Base-by-base conservation (phyloP, 2,888 invertebrate genomes). In the Coelopa pilipes region DNA sequence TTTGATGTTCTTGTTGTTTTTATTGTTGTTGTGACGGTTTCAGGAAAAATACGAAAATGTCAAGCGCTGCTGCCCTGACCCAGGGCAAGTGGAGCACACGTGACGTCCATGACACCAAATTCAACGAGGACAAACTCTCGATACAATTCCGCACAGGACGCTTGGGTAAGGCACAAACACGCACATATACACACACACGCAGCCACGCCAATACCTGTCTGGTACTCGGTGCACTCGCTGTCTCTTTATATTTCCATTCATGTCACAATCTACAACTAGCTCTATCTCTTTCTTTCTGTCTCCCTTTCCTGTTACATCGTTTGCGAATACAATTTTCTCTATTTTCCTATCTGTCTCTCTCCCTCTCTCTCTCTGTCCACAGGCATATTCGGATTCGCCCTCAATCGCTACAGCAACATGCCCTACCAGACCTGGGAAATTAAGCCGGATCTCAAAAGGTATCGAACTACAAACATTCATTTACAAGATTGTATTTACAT, bases 351-450 rank as follows among this genome's bases (percentile, higher is more conserved):
- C 7, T 34, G 7, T 57, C 62, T 68, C 50, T 34, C 34, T 34
- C 34, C 34, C 65, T 72, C 67, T 68, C 57, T 24, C 15, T 50
- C 19, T 17, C 45, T 57, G 15, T 17, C 24, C n/a, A 19, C 57
- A 72, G 91, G 91, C 83, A 91, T 91, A 0, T 92, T 93, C 76
- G 95, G 93, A 0, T 90, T 96, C 75, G 95, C 94, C 0, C 89
- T 92, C 0, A 90, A 92, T 74, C 90, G 92, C 70, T 95, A 93
- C 85, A 90, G 92, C 73, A 96, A 96, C 84, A 88, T 96, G 82
- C 96, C 96, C 0, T 96, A 92, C 84, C 96, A 96, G 85, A 93
- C 93, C 0, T 96, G 96, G 94, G 96, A 96, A 80, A 81, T 96
- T 10, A 92, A 91, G 78, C 95, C 95, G 0, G 91, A 92, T 81